These are phyloP conservation scores for Leptestheria dahalacensis DNA, from an alignment of 1,140 invertebrate species.

Conservation along the genomic window DNA sequence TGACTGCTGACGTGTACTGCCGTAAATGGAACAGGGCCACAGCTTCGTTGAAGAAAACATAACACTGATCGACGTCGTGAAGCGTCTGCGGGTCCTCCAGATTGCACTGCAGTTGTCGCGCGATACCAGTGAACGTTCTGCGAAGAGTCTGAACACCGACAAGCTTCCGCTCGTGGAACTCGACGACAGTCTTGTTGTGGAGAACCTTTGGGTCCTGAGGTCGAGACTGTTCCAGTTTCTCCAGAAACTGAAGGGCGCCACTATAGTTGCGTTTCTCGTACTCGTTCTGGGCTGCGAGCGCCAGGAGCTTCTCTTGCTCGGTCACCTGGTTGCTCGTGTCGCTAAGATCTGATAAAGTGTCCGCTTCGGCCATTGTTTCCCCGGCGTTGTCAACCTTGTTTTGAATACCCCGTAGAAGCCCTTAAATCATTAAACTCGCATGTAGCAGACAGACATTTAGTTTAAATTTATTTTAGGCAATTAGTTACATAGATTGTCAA, in stretches of 20 bases:
- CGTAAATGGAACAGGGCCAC: slow-evolving; percentile 61
- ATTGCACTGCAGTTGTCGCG: slow-evolving; percentile 37
- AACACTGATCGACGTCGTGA: slow-evolving; percentile 49
- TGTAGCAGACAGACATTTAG: no score
- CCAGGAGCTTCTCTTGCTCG: slow-evolving; percentile 40
- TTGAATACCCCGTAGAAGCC: no score
- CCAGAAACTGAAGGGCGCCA: slow-evolving; percentile 39
- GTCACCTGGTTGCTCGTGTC: slow-evolving; percentile 17
- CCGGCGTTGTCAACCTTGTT: no score
- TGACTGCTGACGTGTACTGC: slow-evolving; percentile 56
- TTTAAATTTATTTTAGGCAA: no score
- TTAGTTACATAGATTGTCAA: no score
- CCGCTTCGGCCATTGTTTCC: slow-evolving; percentile 9
- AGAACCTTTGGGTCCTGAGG: slow-evolving; percentile 49
- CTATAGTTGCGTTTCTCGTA: slow-evolving; percentile 40
- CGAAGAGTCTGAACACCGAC: slow-evolving; percentile 54
- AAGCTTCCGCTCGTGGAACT: slow-evolving; percentile 51
- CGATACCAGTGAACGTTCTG: slow-evolving; percentile 44
- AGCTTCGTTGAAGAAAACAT: slow-evolving; percentile 63
- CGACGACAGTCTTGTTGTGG: slow-evolving; percentile 54
- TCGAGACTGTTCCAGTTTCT: slow-evolving; percentile 39
- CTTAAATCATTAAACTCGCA: no score
- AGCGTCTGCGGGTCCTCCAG: slow-evolving; percentile 38
- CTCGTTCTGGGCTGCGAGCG: slow-evolving; percentile 36
- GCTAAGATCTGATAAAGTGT: background rate